Percentiles rank a stretch among this genome's conserved stretches.
Evolutionary conservation across 2,888 invertebrate genomes (phyloP).

Genomic region (Hirtodrosophila duncani): DNA sequence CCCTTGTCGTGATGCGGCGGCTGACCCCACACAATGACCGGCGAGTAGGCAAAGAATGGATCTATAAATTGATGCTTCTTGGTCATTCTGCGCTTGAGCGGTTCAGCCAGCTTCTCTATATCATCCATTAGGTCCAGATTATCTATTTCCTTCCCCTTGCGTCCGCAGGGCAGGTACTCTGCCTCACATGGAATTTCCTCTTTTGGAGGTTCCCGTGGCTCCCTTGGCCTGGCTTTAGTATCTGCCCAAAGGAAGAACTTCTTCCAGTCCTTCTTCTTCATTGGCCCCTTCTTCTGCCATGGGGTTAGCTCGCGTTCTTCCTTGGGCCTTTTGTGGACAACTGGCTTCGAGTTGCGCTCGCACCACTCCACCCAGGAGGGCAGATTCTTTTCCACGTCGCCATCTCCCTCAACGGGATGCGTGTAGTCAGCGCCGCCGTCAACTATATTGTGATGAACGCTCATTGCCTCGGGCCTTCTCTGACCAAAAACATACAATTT

Average conservation of each 20-base stretch:
- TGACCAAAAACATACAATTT: no score
- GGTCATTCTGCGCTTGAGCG: conserved; percentile 37
- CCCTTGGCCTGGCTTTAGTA: conserved; percentile 33
- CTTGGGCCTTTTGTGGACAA: not conserved
- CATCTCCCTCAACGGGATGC: no score
- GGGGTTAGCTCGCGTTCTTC: conserved; percentile 22
- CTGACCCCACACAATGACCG: conserved; percentile 51
- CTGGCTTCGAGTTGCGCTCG: conserved; percentile 24
- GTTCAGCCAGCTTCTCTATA: conserved; percentile 40
- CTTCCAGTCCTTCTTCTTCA: conserved; percentile 58
- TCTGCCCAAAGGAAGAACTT: conserved; percentile 56
- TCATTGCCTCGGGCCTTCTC: no score
- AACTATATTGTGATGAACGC: no score
- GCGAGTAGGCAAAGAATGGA: conserved; percentile 43
- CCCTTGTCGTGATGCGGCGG: conserved; percentile 54
- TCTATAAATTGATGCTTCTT: conserved; percentile 40
- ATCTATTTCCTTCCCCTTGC: not conserved
- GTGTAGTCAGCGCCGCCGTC: no score
- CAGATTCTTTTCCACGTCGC: not conserved
- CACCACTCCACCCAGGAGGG: conserved; percentile 29
- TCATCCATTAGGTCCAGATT: conserved; percentile 28
- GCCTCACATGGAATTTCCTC: conserved; percentile 29
- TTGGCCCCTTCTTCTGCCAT: conserved; percentile 63
- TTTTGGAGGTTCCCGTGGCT: not conserved
- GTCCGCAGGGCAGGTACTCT: conserved; percentile 35